These are phyloP conservation scores for Magallana ariakensis DNA, from an alignment of 1,140 invertebrate species.

Conservation along the genomic window DNA sequence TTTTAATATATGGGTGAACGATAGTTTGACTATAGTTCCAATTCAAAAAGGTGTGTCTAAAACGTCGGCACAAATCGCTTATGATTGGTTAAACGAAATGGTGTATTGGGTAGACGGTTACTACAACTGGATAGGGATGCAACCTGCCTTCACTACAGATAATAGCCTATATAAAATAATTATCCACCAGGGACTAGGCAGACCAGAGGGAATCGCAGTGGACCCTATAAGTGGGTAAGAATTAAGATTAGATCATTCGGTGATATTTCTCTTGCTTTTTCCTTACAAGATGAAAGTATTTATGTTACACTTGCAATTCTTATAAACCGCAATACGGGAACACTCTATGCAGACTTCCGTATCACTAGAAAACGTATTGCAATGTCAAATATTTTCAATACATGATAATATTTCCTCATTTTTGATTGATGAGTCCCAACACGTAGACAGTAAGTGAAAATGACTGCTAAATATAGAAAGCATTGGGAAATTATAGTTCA, in stretches of 20 bases:
- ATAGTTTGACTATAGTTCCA: slow-evolving; percentile 12
- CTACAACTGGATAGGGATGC: slow-evolving; percentile 46
- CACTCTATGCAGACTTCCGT: no score
- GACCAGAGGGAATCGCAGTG: slow-evolving; percentile 45
- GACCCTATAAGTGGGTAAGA: slow-evolving; percentile 43
- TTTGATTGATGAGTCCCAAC: neutral
- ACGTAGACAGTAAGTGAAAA: no score
- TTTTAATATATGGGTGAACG: slow-evolving; percentile 50
- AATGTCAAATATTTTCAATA: neutral
- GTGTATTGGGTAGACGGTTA: slow-evolving; percentile 52
- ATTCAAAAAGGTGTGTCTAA: slow-evolving; percentile 50
- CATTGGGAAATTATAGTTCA: no score
- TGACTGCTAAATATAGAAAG: no score
- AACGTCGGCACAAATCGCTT: slow-evolving; percentile 45
- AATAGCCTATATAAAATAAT: slow-evolving; percentile 47
- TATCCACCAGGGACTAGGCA: neutral
- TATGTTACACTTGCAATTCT: no score
- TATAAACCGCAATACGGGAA: no score
- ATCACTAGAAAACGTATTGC: neutral
- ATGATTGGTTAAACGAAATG: slow-evolving; percentile 44
- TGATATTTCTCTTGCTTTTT: no score
- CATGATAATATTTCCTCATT: neutral
- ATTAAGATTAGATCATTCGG: neutral
- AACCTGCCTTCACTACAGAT: slow-evolving; percentile 32
- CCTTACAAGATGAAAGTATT: no score